These are phyloP conservation scores for Lepidothrix coronata DNA, from an alignment of 2,113 vertebrate genomes.

Conservation along the genomic window DNA sequence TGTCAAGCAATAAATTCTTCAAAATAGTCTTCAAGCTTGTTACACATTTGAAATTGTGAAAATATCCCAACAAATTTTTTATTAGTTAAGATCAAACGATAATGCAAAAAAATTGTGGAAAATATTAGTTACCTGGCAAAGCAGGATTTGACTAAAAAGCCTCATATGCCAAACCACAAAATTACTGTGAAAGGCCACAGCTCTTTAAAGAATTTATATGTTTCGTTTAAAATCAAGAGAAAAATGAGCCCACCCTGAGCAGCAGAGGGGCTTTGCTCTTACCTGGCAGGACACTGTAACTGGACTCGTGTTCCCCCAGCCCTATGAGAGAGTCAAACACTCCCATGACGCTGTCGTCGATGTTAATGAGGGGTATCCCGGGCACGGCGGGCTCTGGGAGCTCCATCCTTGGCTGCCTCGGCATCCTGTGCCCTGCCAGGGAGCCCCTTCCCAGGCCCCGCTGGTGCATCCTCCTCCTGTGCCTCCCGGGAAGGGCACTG, in stretches of 20 bases:
- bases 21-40: background rate
- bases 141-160: background rate
- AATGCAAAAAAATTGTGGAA: background rate
- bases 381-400: background rate
- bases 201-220: rapidly evolving
- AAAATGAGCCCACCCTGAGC: rapidly evolving
- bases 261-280: slow-evolving; percentile 16
- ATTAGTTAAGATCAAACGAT: background rate
- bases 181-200: background rate
- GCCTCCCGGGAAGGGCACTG: slow-evolving; percentile 13
- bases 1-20: background rate
- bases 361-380: slow-evolving; percentile 35
- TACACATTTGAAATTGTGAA: background rate
- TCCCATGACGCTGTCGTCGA: slow-evolving; percentile 63
- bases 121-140: background rate
- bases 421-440: background rate
- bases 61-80: background rate
- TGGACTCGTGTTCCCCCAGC: slow-evolving; percentile 75
- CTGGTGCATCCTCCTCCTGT: background rate
- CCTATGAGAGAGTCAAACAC: slow-evolving; percentile 76
- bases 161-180: background rate
- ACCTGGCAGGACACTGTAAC: slow-evolving; percentile 89
- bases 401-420: background rate
- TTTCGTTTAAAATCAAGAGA: background rate
- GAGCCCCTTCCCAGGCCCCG: slow-evolving; percentile 10